Conservation (phyloP, 2,888 invertebrate genomes). For the Myopa testacea region DNA sequence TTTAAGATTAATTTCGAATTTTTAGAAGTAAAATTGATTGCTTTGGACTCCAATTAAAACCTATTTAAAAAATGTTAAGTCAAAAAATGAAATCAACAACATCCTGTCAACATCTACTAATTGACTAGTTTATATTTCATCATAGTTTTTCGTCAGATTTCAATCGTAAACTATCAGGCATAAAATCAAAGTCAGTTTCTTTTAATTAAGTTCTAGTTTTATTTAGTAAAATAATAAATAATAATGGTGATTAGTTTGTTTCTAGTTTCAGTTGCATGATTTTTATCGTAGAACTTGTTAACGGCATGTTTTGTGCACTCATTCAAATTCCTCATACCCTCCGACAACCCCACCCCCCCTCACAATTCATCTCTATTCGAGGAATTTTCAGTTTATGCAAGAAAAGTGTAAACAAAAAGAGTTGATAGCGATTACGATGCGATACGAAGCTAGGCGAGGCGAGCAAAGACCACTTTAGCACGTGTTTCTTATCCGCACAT, state of each 20-base stretch:
- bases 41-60: too few species aligned
- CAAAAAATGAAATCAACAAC: too few species aligned
- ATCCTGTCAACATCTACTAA: too few species aligned
- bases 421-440: background rate
- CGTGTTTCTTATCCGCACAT: background rate
- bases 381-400: background rate
- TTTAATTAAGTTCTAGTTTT: too few species aligned
- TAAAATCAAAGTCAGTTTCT: too few species aligned
- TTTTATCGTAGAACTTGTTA: slow-evolving; percentile 12
- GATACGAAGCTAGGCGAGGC: background rate
- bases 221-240: too few species aligned
- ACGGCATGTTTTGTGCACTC: slow-evolving; percentile 3
- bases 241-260: background rate
- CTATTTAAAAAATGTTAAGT: too few species aligned
- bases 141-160: too few species aligned
- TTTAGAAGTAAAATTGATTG: too few species aligned
- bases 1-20: too few species aligned
- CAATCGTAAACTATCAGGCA: too few species aligned
- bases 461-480: background rate
- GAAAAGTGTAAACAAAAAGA: background rate
- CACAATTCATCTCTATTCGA: background rate
- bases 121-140: too few species aligned
- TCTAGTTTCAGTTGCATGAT: slow-evolving; percentile 15
- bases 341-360: background rate
- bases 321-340: background rate